These are phyloP conservation scores for Serranus cabrilla DNA, from an alignment of 2,797 vertebrate species.

Conservation along the genomic window DNA sequence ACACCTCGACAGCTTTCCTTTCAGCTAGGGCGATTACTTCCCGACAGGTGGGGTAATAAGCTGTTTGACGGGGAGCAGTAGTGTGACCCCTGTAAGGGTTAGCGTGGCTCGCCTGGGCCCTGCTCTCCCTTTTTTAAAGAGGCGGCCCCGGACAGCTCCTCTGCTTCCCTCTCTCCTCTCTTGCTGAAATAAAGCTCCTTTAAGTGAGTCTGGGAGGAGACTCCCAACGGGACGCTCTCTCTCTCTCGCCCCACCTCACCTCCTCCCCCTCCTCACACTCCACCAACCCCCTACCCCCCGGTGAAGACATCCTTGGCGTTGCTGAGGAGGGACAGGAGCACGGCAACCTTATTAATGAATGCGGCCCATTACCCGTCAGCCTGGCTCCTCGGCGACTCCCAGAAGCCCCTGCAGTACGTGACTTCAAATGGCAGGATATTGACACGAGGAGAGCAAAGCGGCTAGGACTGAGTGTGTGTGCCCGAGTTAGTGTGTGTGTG, in stretches of 20 bases:
- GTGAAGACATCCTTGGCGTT: constrained; percentile 95
- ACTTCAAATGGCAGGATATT: constrained; percentile 99
- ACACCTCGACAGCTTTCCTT: constrained; percentile 85
- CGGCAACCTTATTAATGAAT: constrained; percentile 99
- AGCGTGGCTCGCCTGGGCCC: constrained; percentile 76
- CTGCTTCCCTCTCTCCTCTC: constrained; percentile 91
- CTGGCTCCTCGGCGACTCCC: constrained; percentile 97
- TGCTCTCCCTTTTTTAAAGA: constrained; percentile 78
- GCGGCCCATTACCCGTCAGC: constrained; percentile 99
- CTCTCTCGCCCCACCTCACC: constrained; percentile 63
- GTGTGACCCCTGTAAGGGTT: constrained; percentile 91
- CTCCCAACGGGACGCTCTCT: constrained; percentile 77
- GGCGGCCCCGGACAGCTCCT: constrained; percentile 79
- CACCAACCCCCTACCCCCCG: constrained; percentile 72
- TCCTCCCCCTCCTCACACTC: constrained; percentile 67
- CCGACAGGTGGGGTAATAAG: constrained; percentile 97
- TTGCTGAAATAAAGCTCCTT: constrained; percentile 98
- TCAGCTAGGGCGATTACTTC: constrained; percentile 94
- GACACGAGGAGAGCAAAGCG: constrained; percentile 95
- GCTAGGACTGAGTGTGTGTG: constrained; percentile 73
- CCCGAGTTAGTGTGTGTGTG: constrained; percentile 32
- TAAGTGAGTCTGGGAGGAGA: constrained; percentile 94
- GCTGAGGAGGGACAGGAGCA: constrained; percentile 96
- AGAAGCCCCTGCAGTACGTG: constrained; percentile 99
- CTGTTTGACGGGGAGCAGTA: constrained; percentile 92